Evolutionary conservation across 2,888 invertebrate species (phyloP).

Genomic region (Acronicta aceris): DNA sequence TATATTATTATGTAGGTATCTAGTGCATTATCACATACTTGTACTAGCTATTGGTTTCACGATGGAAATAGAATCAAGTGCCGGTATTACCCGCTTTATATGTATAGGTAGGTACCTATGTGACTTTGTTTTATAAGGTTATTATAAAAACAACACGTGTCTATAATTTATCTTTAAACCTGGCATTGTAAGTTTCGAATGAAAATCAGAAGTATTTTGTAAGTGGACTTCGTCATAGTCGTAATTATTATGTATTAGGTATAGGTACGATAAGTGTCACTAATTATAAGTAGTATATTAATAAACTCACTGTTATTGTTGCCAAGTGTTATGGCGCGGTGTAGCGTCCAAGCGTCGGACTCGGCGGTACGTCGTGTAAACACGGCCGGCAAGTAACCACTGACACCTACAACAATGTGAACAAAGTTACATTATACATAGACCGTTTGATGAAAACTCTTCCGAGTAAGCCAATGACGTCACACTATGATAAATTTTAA

Average conservation of each 20-base stretch:
- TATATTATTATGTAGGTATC: too few relatives aligned
- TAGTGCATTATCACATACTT: too few relatives aligned
- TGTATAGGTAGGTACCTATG: too few relatives aligned
- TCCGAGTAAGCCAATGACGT: conserved; percentile 11
- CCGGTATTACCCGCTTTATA: background rate
- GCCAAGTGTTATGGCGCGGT: conserved; percentile 91
- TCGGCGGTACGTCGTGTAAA: conserved; percentile 95
- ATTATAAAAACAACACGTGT: background rate
- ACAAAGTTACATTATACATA: conserved; percentile 4
- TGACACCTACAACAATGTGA: conserved; percentile 86
- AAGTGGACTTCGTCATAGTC: background rate
- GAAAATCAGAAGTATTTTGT: background rate
- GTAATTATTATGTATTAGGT: background rate
- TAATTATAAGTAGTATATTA: conserved; percentile 1
- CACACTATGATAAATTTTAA: background rate
- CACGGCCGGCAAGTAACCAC: conserved; percentile 94
- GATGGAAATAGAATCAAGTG: background rate
- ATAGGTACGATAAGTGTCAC: background rate
- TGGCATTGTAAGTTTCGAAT: background rate
- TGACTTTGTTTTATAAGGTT: background rate
- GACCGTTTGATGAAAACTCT: background rate
- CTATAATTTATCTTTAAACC: background rate
- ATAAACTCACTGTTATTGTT: conserved; percentile 69
- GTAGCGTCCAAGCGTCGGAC: conserved; percentile 97
- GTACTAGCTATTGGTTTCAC: too few relatives aligned